A percentile compares a stretch with the other conserved stretches of the same genome.
These are phyloP conservation scores for Tapera naevia DNA, from an alignment of 2,797 vertebrate species.

Conservation along the genomic window DNA sequence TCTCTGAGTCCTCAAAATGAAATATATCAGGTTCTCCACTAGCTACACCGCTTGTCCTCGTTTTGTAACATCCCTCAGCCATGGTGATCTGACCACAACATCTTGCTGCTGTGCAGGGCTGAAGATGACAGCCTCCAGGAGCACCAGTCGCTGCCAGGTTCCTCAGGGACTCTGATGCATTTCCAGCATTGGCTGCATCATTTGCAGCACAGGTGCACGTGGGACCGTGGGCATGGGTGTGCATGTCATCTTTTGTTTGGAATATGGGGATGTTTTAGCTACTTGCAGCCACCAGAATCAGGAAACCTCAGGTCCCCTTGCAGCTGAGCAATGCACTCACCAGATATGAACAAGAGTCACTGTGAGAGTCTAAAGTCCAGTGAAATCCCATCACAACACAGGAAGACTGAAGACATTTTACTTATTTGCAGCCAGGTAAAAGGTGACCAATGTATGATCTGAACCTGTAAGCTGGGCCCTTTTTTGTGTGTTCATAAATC, in stretches of 20 bases:
- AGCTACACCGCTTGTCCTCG: neutral
- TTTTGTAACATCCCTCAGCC: neutral
- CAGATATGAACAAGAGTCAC: neutral
- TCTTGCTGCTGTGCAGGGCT: neutral
- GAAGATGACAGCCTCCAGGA: neutral
- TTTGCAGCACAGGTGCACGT: fast-evolving
- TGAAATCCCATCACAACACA: neutral
- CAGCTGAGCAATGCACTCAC: neutral
- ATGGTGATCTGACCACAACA: neutral
- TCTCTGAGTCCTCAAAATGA: conserved; percentile 1
- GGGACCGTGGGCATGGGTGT: fast-evolving
- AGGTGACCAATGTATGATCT: neutral
- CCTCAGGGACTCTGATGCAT: conserved; percentile 55
- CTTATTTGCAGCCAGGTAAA: neutral
- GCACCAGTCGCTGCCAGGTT: neutral
- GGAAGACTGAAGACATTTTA: neutral
- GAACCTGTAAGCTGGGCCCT: neutral
- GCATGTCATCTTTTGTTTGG: neutral
- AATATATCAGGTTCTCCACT: neutral
- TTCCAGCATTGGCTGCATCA: conserved; percentile 69
- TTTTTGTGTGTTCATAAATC: neutral
- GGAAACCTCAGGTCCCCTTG: neutral
- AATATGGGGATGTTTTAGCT: neutral
- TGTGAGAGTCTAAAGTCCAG: neutral
- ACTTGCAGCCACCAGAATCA: neutral